phyloP scores from a whole-genome alignment of 1,140 invertebrate genomes.

The Caenorhabditis remanei region DNA sequence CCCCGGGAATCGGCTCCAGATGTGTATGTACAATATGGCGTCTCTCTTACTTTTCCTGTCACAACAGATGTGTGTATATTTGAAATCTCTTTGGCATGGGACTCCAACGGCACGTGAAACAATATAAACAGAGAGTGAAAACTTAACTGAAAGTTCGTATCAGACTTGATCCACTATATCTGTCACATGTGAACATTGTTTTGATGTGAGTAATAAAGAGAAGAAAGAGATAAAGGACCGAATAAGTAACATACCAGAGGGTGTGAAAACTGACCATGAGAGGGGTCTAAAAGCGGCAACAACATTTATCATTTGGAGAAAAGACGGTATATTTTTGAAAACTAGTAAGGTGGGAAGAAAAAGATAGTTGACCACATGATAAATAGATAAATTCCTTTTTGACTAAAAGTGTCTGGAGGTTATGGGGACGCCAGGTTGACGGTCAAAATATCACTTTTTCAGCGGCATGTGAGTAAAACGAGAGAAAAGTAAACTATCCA shows the following conservation, averaged over 20 bases:
- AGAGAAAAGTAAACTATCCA: background rate
- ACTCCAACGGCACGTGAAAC: slow-evolving; percentile 34
- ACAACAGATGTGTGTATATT: slow-evolving; percentile 48
- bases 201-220: background rate
- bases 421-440: background rate
- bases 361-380: slow-evolving; percentile 27
- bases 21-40: background rate
- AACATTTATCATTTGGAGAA: background rate
- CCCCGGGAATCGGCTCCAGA: slow-evolving; percentile 30
- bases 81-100: slow-evolving; percentile 9
- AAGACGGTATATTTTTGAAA: slow-evolving; percentile 2
- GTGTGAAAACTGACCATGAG: slow-evolving; percentile 12
- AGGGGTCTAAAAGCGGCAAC: slow-evolving; percentile 14
- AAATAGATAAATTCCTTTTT: slow-evolving; percentile 21
- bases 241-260: slow-evolving; percentile 21
- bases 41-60: background rate
- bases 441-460: slow-evolving; percentile 38
- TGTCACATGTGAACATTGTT: slow-evolving; percentile 42
- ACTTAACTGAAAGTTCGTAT: background rate
- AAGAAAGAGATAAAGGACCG: background rate
- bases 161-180: slow-evolving; percentile 27
- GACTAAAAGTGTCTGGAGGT: slow-evolving; percentile 26
- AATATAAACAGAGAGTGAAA: slow-evolving; percentile 44
- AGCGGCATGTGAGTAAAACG: background rate
- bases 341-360: background rate